Evolutionary conservation across 2,113 vertebrate species (phyloP).

Genomic region (Bubo bubo): DNA sequence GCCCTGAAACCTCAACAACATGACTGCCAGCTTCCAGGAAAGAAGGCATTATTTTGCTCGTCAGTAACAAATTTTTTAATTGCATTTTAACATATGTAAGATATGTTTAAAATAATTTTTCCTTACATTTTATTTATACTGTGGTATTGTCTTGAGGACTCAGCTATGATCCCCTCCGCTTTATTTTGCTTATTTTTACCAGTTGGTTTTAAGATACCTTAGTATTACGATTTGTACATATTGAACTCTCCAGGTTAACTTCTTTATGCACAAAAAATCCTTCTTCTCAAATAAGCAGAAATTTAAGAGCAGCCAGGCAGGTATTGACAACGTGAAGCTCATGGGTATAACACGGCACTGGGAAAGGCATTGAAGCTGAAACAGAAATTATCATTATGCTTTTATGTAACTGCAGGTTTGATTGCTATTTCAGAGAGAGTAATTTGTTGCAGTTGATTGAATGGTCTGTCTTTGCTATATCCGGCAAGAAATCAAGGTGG

Average conservation of each 20-base stretch:
- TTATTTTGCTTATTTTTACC: background rate
- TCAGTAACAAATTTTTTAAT: background rate
- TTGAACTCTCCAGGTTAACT: background rate
- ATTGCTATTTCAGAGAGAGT: background rate
- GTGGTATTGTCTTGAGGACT: background rate
- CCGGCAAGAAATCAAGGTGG: background rate
- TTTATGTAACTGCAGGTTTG: background rate
- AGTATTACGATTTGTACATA: background rate
- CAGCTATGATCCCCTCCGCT: background rate
- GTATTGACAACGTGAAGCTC: background rate
- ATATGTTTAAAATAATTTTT: background rate
- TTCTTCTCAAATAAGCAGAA: background rate
- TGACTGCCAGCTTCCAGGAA: background rate
- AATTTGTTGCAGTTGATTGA: background rate
- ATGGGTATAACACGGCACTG: background rate
- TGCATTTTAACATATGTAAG: background rate
- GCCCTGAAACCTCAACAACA: background rate
- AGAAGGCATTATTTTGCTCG: background rate
- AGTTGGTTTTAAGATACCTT: background rate
- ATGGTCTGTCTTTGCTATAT: background rate
- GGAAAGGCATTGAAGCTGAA: background rate
- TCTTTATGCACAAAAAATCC: background rate
- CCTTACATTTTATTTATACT: background rate
- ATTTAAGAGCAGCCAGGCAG: background rate
- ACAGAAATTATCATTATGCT: background rate